These are phyloP conservation scores for Aldrovandia affinis DNA, from an alignment of 2,797 vertebrate genomes.

Conservation along the genomic window DNA sequence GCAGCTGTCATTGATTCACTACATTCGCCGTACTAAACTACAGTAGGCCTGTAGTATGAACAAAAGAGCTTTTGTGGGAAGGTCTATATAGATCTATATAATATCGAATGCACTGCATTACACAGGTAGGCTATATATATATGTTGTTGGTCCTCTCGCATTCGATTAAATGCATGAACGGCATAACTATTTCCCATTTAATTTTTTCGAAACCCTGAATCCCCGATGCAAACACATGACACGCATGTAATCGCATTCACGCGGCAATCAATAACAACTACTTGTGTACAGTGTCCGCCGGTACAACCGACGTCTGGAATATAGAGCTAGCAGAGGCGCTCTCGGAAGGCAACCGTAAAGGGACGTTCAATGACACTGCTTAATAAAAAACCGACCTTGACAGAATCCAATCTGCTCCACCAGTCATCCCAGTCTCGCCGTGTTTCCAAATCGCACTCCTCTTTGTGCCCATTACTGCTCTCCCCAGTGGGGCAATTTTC, in stretches of 20 bases:
- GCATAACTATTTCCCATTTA: background rate
- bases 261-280: background rate
- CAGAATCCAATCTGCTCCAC: conserved; percentile 31
- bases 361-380: conserved; percentile 21
- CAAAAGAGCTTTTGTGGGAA: too few species aligned
- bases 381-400: conserved; percentile 32
- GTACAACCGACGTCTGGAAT: background rate
- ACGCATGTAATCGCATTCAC: background rate
- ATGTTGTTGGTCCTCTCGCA: too few species aligned
- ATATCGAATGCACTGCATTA: too few species aligned
- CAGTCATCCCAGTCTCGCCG: conserved; percentile 14
- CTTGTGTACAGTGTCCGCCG: background rate
- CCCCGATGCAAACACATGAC: background rate
- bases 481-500: conserved; percentile 41
- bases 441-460: conserved; percentile 25
- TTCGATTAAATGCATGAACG: too few species aligned
- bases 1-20: background rate
- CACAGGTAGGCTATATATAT: too few species aligned
- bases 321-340: background rate
- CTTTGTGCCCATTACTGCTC: conserved; percentile 34
- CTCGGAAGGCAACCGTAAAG: background rate
- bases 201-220: background rate
- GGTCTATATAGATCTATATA: too few species aligned
- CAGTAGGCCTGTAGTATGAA: too few species aligned
- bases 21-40: background rate